A percentile compares a stretch with the other conserved stretches of the same genome.
These are phyloP conservation scores for Tribolium madens DNA, from an alignment of 1,140 invertebrate species.

Conservation along the genomic window DNA sequence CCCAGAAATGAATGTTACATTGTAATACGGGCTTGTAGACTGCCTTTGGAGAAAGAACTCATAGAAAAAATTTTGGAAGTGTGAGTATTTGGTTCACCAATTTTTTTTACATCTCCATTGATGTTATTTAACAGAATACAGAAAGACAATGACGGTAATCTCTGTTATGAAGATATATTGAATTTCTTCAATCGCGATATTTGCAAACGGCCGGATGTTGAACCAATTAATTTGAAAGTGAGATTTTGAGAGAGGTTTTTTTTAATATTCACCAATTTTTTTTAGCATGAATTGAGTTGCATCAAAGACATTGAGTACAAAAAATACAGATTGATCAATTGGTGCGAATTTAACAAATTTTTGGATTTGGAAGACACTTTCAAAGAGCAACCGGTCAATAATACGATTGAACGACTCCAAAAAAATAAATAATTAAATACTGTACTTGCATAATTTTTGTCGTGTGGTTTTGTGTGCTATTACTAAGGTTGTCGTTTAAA, in stretches of 20 bases:
- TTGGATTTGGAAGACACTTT: slow-evolving; percentile 67
- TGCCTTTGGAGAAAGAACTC: slow-evolving; percentile 76
- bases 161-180: slow-evolving; percentile 72
- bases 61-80: slow-evolving; percentile 77
- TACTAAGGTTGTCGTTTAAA: too few relatives aligned
- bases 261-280: slow-evolving; percentile 11
- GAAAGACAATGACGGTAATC: slow-evolving; percentile 73
- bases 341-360: slow-evolving; percentile 68
- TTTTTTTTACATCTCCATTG: neutral
- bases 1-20: slow-evolving; percentile 70
- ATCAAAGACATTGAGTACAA: slow-evolving; percentile 65
- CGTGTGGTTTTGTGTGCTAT: neutral
- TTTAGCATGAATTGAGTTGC: slow-evolving; percentile 68
- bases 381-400: slow-evolving; percentile 52
- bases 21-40: slow-evolving; percentile 72
- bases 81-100: slow-evolving; percentile 66
- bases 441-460: neutral
- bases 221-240: slow-evolving; percentile 70
- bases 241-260: slow-evolving; percentile 8
- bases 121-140: slow-evolving; percentile 65
- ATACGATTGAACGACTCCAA: slow-evolving; percentile 50
- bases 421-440: slow-evolving; percentile 36
- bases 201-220: slow-evolving; percentile 67
- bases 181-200: slow-evolving; percentile 72
- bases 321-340: slow-evolving; percentile 66